A percentile compares a stretch with the other conserved stretches of the same genome.
Evolutionary conservation across 64 coral and sea anemone species (phyloP).

Genomic region (Porites lutea): DNA sequence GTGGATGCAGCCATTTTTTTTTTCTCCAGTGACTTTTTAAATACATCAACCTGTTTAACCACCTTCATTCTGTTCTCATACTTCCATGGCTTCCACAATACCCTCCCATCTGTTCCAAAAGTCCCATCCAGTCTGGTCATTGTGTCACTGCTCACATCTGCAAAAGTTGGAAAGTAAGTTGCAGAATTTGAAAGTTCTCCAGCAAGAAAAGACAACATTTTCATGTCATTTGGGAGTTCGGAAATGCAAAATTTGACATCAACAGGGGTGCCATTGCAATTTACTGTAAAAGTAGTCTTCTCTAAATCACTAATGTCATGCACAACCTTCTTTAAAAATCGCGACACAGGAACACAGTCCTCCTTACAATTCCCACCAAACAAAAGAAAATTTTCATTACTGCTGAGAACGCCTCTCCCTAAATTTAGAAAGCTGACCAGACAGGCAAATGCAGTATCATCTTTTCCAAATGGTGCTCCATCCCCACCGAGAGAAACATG

Average conservation of each 20-base stretch:
- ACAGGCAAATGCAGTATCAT: slow-evolving; percentile 41
- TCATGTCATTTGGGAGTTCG: slow-evolving; percentile 71
- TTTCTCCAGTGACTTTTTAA: slow-evolving; percentile 34
- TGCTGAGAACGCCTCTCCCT: slow-evolving; percentile 49
- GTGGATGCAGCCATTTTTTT: slow-evolving; percentile 35
- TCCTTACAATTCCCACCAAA: slow-evolving; percentile 52
- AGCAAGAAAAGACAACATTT: slow-evolving; percentile 59
- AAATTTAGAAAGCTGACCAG: slow-evolving; percentile 47
- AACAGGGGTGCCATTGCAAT: neutral
- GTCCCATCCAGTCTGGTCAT: slow-evolving; percentile 6
- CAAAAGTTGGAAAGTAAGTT: slow-evolving; percentile 42
- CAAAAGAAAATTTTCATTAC: slow-evolving; percentile 60
- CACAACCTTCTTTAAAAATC: slow-evolving; percentile 13
- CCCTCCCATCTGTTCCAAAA: neutral
- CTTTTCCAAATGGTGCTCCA: slow-evolving; percentile 52
- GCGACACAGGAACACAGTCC: slow-evolving; percentile 4
- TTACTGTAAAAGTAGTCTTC: neutral
- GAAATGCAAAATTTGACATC: slow-evolving; percentile 23
- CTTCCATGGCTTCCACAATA: slow-evolving; percentile 25
- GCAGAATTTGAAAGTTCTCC: slow-evolving; percentile 44
- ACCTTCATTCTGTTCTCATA: neutral
- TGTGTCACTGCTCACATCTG: slow-evolving; percentile 43
- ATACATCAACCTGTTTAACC: neutral
- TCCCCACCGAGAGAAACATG: slow-evolving; percentile 58
- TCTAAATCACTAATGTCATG: slow-evolving; percentile 37